A percentile compares a stretch with the other conserved stretches of the same genome.
Evolutionary conservation across 2,113 vertebrate species (phyloP).

Genomic region (Tupaia tana): DNA sequence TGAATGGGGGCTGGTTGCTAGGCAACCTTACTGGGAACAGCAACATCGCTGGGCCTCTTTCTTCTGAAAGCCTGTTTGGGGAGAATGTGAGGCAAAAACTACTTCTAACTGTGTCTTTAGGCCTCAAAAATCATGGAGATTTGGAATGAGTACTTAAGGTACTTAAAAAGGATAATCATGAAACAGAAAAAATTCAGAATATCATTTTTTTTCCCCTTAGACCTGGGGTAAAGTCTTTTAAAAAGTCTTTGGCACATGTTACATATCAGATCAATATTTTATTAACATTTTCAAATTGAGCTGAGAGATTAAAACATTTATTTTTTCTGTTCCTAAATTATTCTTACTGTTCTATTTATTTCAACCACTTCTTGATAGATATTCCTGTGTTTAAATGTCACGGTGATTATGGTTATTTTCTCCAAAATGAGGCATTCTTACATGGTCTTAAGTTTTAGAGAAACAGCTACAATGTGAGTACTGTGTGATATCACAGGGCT

Average conservation of each 20-base stretch:
- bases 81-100: conserved; percentile 16
- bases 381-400: neutral
- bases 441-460: neutral
- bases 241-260: neutral
- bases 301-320: neutral
- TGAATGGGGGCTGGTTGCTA: conserved; percentile 49
- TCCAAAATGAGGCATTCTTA: neutral
- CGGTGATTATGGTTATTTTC: neutral
- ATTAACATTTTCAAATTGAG: neutral
- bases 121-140: neutral
- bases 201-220: neutral
- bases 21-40: conserved; percentile 39
- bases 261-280: neutral
- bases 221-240: neutral
- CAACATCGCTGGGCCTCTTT: neutral
- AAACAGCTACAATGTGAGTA: neutral
- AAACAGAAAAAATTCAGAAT: neutral
- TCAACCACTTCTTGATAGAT: neutral
- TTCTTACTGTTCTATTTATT: neutral
- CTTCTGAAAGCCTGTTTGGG: neutral
- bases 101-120: neutral
- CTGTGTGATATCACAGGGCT: neutral
- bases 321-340: neutral
- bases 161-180: neutral
- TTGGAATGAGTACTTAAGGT: neutral